These are phyloP conservation scores for Chorisops tibialis DNA, from an alignment of 2,888 invertebrate species.

Conservation along the genomic window DNA sequence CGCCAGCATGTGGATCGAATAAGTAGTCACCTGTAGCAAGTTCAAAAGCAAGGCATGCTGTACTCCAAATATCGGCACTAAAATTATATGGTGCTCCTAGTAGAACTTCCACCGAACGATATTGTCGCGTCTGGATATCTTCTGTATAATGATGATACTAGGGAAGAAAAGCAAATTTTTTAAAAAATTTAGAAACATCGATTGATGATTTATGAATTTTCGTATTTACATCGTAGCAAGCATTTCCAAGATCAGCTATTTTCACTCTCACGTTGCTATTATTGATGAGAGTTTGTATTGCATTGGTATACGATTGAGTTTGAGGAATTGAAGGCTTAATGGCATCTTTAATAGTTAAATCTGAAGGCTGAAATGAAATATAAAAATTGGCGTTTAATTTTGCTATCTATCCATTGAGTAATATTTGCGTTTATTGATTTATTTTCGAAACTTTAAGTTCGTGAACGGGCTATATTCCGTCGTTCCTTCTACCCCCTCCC, in stretches of 20 bases:
- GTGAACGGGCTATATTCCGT: no score
- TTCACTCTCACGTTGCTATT: slow-evolving; percentile 65
- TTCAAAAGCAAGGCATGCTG: slow-evolving; percentile 83
- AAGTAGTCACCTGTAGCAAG: slow-evolving; percentile 83
- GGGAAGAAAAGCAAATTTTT: not conserved
- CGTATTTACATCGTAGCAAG: slow-evolving; percentile 67
- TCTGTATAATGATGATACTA: slow-evolving; percentile 75
- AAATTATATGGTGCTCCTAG: slow-evolving; percentile 74
- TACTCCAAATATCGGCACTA: slow-evolving; percentile 82
- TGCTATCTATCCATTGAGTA: no score
- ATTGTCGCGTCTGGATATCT: slow-evolving; percentile 82
- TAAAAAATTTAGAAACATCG: slow-evolving; percentile 8
- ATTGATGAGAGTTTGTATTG: slow-evolving; percentile 51
- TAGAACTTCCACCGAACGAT: slow-evolving; percentile 74
- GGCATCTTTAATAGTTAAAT: slow-evolving; percentile 22
- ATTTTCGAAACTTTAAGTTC: no score
- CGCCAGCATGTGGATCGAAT: slow-evolving; percentile 77
- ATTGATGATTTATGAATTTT: not conserved
- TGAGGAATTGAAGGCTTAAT: slow-evolving; percentile 40
- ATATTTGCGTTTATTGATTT: no score
- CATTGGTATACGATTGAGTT: slow-evolving; percentile 49
- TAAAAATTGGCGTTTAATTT: no score
- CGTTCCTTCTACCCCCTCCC: no score
- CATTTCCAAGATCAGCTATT: slow-evolving; percentile 82
- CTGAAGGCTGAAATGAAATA: slow-evolving; percentile 20